A percentile compares a stretch with the other conserved stretches of the same genome.
Evolutionary conservation across 2,113 vertebrate genomes (phyloP).

Genomic region (Sorex fumeus): DNA sequence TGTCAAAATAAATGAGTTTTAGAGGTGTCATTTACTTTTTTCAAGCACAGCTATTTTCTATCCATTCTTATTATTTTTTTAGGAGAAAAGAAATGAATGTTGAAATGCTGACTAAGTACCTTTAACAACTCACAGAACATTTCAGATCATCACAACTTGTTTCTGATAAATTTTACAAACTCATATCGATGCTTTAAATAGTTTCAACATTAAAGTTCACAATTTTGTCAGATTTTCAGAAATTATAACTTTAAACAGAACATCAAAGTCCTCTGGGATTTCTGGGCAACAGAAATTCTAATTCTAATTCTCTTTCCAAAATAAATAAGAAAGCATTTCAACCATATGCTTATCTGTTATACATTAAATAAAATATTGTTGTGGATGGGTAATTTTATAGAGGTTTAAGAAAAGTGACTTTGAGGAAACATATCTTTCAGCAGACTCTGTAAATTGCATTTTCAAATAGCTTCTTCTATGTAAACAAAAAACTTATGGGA

Average conservation of each 20-base stretch:
- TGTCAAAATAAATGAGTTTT: background rate
- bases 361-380: background rate
- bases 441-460: background rate
- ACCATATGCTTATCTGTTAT: background rate
- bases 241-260: conserved; percentile 24
- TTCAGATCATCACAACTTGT: background rate
- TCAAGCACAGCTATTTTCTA: background rate
- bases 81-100: background rate
- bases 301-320: conserved; percentile 3
- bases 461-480: background rate
- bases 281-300: conserved; percentile 1
- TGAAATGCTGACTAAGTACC: background rate
- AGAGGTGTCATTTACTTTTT: background rate
- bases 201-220: background rate
- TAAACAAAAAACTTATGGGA: background rate
- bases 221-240: conserved; percentile 56
- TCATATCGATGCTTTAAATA: conserved; percentile 22
- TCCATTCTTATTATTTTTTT: background rate
- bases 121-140: background rate
- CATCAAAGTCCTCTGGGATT: background rate
- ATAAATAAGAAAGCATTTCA: background rate
- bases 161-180: conserved; percentile 41
- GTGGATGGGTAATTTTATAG: background rate
- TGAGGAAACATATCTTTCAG: background rate
- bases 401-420: background rate